Evolutionary conservation across 1,140 invertebrate species (phyloP).

Genomic region (Daktulosphaira vitifoliae): DNA sequence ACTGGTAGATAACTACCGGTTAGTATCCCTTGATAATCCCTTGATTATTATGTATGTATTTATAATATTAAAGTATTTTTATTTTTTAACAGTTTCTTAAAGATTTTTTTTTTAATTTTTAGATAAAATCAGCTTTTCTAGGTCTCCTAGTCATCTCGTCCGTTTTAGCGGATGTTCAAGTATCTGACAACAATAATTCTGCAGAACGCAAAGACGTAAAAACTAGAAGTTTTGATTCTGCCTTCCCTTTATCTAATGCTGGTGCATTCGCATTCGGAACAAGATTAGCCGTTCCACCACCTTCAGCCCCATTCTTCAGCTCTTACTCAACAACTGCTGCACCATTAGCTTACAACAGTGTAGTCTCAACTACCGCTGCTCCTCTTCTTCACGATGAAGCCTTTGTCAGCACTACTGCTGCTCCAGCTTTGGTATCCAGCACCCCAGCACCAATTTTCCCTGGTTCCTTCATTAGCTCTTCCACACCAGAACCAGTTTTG

Average conservation of each 20-base stretch:
- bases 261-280: conserved; percentile 1
- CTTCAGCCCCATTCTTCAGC: conserved; percentile 12
- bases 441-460: too few relatives aligned
- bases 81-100: too few relatives aligned
- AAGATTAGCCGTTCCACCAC: background rate
- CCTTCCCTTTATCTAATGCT: conserved; percentile 9
- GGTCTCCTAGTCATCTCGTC: conserved; percentile 16
- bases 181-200: background rate
- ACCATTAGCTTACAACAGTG: background rate
- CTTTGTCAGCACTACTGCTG: conserved; percentile 11
- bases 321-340: conserved; percentile 23
- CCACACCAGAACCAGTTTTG: conserved; percentile 6
- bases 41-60: too few relatives aligned
- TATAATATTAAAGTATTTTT: too few relatives aligned
- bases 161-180: background rate
- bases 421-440: background rate
- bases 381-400: too few relatives aligned
- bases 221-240: background rate
- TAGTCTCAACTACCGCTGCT: background rate
- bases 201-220: background rate
- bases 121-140: conserved; percentile 12
- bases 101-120: background rate
- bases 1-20: too few relatives aligned
- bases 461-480: background rate
- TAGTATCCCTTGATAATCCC: too few relatives aligned